Evolutionary conservation across 2,888 invertebrate genomes (phyloP).

Genomic region (Drosophila koepferae): DNA sequence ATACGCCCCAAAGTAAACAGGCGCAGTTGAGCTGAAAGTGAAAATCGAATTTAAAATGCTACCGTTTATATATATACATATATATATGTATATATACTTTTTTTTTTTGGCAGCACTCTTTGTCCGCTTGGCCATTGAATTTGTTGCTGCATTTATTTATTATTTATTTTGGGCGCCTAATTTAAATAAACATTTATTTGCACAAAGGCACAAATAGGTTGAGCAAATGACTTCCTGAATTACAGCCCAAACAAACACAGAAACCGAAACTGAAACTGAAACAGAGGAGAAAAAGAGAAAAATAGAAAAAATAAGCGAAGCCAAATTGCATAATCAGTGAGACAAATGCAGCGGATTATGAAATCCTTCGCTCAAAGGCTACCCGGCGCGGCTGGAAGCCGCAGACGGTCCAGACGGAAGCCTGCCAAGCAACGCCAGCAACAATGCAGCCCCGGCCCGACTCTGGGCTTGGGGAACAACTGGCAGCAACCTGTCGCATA

Average conservation of each 20-base stretch:
- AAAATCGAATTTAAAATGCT: slow-evolving; percentile 68
- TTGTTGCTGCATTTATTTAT: slow-evolving; percentile 34
- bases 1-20: slow-evolving; percentile 39
- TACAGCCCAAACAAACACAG: slow-evolving; percentile 28
- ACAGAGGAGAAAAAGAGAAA: slow-evolving; percentile 9
- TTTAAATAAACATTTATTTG: slow-evolving; percentile 81
- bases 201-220: slow-evolving; percentile 69
- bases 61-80: slow-evolving; percentile 52
- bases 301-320: slow-evolving; percentile 16
- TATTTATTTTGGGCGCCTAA: slow-evolving; percentile 67
- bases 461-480: slow-evolving; percentile 39
- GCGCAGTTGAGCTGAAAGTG: slow-evolving; percentile 53
- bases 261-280: not conserved
- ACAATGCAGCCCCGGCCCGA: slow-evolving; percentile 9
- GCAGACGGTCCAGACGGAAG: slow-evolving; percentile 21
- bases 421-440: slow-evolving; percentile 41
- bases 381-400: slow-evolving; percentile 49
- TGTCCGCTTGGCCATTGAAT: slow-evolving; percentile 13
- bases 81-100: not conserved
- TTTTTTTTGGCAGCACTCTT: slow-evolving; percentile 11
- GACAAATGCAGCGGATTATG: slow-evolving; percentile 74
- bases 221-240: slow-evolving; percentile 80
- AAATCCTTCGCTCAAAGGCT: slow-evolving; percentile 74
- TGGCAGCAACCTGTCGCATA: slow-evolving; percentile 76
- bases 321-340: slow-evolving; percentile 73